phyloP scores from a whole-genome alignment of 2,797 vertebrate species.

The Peromyscus aztecus region DNA sequence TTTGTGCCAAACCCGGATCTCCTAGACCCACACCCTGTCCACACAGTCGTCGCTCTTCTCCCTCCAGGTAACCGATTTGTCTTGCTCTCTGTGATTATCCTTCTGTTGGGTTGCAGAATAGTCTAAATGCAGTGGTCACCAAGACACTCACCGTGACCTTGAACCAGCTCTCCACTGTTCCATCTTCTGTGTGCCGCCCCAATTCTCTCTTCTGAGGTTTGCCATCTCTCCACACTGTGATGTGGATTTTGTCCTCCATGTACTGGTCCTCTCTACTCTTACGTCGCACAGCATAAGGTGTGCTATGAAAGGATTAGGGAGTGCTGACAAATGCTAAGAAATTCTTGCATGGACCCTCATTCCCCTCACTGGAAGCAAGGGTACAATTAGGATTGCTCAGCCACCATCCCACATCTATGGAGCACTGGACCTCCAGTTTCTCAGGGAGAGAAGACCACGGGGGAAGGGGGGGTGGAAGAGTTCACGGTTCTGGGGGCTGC shows the following conservation, averaged over 20 bases:
- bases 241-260: constrained; percentile 75
- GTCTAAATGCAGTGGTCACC: neutral
- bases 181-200: neutral
- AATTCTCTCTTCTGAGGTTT: constrained; percentile 22
- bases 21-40: too few species aligned
- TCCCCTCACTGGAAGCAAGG: neutral
- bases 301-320: neutral
- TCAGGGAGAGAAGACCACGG: neutral
- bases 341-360: neutral
- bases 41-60: neutral
- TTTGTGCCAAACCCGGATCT: neutral
- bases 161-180: constrained; percentile 87
- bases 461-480: neutral
- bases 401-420: neutral
- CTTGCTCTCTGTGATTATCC: neutral
- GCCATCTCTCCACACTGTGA: neutral
- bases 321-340: neutral
- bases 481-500: neutral
- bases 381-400: neutral
- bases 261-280: constrained; percentile 83
- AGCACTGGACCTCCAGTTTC: neutral
- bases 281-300: constrained; percentile 17
- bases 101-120: neutral
- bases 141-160: constrained; percentile 79
- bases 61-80: neutral